Conservation (phyloP, 2,888 invertebrate genomes). For the Eupelmus urozonus region DNA sequence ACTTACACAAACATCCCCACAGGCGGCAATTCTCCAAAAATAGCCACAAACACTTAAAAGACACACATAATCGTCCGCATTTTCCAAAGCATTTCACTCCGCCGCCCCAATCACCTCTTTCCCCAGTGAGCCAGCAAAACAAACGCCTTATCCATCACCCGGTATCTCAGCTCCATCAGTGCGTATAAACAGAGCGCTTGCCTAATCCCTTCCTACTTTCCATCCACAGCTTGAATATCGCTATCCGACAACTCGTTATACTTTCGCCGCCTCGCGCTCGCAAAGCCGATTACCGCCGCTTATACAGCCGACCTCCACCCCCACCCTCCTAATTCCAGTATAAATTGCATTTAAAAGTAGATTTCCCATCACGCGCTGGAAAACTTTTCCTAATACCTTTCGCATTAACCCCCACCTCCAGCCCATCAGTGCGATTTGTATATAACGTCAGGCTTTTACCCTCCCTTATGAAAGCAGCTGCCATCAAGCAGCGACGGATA, state of each 20-base stretch:
- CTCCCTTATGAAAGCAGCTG: not conserved
- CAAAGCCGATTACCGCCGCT: constrained; percentile 36
- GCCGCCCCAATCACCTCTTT: no score
- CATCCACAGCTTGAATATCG: not conserved
- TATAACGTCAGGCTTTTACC: not conserved
- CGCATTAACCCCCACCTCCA: not conserved
- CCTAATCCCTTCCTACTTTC: no score
- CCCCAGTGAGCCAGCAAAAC: not conserved
- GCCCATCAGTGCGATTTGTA: no score
- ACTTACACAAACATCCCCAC: no score
- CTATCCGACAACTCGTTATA: constrained; percentile 21
- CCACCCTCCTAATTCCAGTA: constrained; percentile 7
- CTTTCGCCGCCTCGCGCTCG: constrained; percentile 12
- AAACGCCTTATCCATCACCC: not conserved
- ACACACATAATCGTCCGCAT: no score
- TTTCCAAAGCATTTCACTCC: no score
- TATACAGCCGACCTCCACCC: not conserved
- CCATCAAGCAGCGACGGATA: constrained; percentile 11
- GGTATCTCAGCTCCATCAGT: not conserved
- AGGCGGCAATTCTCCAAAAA: no score
- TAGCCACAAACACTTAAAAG: no score
- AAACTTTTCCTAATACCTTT: constrained; percentile 4
- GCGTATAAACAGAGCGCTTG: not conserved
- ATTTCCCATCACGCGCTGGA: constrained; percentile 4
- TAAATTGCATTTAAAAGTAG: constrained; percentile 47